Conservation (phyloP, 2,113 vertebrate genomes). For the Scalopus aquaticus region DNA sequence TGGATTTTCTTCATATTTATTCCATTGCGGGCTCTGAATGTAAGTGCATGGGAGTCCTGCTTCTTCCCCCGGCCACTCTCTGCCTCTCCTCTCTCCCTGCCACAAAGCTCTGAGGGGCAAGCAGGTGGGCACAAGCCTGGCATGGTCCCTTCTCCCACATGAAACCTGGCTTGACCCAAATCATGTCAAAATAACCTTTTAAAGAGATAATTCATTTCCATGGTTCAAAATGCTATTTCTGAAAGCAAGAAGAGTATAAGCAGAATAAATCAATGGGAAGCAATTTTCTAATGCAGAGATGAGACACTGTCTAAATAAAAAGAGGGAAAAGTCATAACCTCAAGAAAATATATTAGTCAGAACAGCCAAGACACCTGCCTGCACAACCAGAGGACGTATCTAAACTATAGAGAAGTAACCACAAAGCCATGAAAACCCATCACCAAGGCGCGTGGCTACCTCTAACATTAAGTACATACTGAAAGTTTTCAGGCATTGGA, state of each 20-base stretch:
- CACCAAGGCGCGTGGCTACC: neutral
- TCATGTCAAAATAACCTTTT: neutral
- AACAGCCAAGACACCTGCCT: neutral
- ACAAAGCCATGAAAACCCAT: neutral
- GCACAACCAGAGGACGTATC: neutral
- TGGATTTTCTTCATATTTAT: neutral
- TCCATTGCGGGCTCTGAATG: neutral
- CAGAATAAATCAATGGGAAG: constrained; percentile 34
- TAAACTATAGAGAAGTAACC: neutral
- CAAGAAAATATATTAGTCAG: constrained; percentile 12
- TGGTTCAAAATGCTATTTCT: neutral
- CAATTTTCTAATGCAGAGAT: constrained; percentile 29
- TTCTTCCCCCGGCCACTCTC: neutral
- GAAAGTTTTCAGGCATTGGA: neutral
- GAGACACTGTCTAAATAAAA: constrained; percentile 22
- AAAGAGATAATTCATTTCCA: neutral
- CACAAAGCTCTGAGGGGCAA: neutral
- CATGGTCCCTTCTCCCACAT: neutral
- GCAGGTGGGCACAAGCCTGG: neutral
- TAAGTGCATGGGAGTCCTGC: neutral
- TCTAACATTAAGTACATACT: neutral
- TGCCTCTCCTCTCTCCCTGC: neutral
- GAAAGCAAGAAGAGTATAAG: neutral
- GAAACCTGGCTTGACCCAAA: neutral
- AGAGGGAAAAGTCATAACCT: constrained; percentile 11